Percentiles rank a stretch among this genome's conserved stretches.
phyloP scores from a whole-genome alignment of 2,888 invertebrate species.

The Nowickia ferox region DNA sequence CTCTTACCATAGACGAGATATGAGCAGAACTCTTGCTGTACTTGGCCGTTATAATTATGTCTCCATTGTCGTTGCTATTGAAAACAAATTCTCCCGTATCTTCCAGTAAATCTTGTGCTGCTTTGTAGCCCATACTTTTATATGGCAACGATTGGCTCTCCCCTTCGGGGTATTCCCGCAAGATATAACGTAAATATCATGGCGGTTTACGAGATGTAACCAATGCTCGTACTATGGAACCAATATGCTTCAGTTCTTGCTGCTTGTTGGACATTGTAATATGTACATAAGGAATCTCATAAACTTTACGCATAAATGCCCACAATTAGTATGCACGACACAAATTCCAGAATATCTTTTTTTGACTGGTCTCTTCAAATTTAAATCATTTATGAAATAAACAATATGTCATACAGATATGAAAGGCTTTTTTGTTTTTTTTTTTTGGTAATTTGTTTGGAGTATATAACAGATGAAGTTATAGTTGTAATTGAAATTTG shows the following conservation, averaged over 20 bases:
- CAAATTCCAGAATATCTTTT: constrained; percentile 5
- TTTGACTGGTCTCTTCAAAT: too few relatives aligned
- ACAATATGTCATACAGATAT: background rate
- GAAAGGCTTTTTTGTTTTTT: background rate
- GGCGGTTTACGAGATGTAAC: constrained; percentile 80
- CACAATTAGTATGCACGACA: constrained; percentile 25
- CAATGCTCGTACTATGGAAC: constrained; percentile 79
- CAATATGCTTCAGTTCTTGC: constrained; percentile 76
- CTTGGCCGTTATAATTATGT: constrained; percentile 81
- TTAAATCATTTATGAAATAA: background rate
- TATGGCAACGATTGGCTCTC: constrained; percentile 87
- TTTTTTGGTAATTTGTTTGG: too few relatives aligned
- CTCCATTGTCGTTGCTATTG: constrained; percentile 83
- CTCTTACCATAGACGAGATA: constrained; percentile 79
- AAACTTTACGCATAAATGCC: background rate
- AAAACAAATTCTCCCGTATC: constrained; percentile 85
- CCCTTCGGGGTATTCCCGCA: constrained; percentile 86
- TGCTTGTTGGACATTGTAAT: constrained; percentile 68
- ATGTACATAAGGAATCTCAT: background rate
- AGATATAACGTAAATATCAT: constrained; percentile 77
- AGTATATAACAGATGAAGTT: too few relatives aligned
- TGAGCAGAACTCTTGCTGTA: constrained; percentile 79
- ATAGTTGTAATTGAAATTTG: too few relatives aligned
- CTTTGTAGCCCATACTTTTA: constrained; percentile 85
- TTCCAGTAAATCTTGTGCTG: constrained; percentile 86